Evolutionary conservation across 1,140 invertebrate species (phyloP), one percentile per base, ranked within the genome.

Genomic region (Drosophila orena): DNA sequence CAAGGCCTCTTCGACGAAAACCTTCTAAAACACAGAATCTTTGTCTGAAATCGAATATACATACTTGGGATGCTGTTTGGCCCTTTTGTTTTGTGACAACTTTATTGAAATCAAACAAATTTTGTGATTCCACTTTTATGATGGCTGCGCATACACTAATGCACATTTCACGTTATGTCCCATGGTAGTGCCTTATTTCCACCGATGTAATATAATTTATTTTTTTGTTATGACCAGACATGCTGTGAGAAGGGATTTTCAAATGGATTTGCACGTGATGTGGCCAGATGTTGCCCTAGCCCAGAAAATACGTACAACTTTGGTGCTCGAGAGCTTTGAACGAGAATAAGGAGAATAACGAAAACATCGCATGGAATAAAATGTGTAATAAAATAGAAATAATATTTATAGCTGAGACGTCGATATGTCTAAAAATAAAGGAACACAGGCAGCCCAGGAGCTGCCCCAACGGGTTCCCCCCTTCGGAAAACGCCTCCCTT

Each of bases 331-430:
- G 15, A 27, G 35, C 27, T 40, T 12, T 22, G 43, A 43, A 69
- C 46, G 44, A 46, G 17, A 50, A 50, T 30, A n/a, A 43, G 20
- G 58, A 64, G 56, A 64, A 64, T 64, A 84, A 30, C 37, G 14
- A 58, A 70, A 84, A 84, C 78, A 89, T 83, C 84, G 81, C 79
- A 62, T 77, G 64, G 64, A 70, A 66, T 79, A 88, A 88, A 89
- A 89, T 85, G 80, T 90, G 84, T 85, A 90, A 89, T 84, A 89
- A 89, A 89, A 89, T 85, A 90, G 85, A 90, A 90, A 89, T 84
- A 84, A 89, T 90, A 89, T 89, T 89, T 89, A 89, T 89, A 89
- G 84, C 84, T 69, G 79, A 89, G 79, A 90, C 84, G 85, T 90
- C 80, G 80, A 80, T 79, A 83, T 76, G 85, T 72, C 84, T 89